These are phyloP conservation scores for Columbina picui DNA, from an alignment of 2,113 vertebrate species.

Conservation along the genomic window DNA sequence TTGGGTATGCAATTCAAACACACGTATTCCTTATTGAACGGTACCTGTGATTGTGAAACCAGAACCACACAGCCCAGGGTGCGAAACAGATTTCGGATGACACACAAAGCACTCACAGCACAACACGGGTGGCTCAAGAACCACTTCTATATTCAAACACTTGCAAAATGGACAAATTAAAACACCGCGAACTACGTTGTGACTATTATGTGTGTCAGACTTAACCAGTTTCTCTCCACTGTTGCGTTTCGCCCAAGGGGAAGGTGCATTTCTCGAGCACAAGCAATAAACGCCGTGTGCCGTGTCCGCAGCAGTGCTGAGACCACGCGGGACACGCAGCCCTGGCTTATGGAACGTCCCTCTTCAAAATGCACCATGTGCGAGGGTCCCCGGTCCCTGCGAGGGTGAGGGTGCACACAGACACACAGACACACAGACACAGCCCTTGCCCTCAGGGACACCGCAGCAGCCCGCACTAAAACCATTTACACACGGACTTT, in stretches of 20 bases:
- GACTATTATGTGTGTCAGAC: rapidly evolving
- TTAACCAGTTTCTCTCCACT: rapidly evolving
- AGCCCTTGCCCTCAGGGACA: rapidly evolving
- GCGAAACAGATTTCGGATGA: neutral
- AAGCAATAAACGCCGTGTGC: rapidly evolving
- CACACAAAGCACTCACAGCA: neutral
- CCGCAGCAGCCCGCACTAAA: rapidly evolving
- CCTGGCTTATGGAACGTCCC: rapidly evolving
- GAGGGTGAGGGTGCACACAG: neutral
- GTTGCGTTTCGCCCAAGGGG: rapidly evolving
- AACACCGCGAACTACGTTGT: rapidly evolving
- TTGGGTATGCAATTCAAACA: neutral
- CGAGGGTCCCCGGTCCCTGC: rapidly evolving
- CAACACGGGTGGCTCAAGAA: rapidly evolving
- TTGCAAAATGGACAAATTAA: rapidly evolving
- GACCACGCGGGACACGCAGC: neutral
- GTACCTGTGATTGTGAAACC: rapidly evolving
- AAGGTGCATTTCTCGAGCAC: rapidly evolving
- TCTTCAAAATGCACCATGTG: rapidly evolving
- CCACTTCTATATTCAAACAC: neutral
- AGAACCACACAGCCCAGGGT: rapidly evolving
- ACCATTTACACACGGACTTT: rapidly evolving
- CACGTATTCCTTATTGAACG: rapidly evolving
- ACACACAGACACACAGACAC: rapidly evolving
- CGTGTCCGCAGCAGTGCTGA: rapidly evolving